Base-by-base conservation (phyloP, 2,797 vertebrate species). In the Mormyrus proboscirostris region DNA sequence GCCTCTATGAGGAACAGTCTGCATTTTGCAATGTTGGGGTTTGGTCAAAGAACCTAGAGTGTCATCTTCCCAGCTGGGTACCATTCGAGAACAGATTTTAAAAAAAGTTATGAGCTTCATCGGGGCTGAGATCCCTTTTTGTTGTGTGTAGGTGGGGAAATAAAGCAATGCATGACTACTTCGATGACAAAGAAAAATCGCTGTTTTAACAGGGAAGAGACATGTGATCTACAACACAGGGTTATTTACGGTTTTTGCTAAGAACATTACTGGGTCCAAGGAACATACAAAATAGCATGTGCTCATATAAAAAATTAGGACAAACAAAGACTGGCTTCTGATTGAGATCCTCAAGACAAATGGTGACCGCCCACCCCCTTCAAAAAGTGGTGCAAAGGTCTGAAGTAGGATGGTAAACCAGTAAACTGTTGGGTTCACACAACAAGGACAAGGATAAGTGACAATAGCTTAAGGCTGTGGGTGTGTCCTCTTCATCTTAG, bases 1-100 rank as follows among this genome's bases (percentile, higher is more conserved):
- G 86, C 88, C 86, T 89, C 90, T 89, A 85, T 89, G 90, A 90
- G 65, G 88, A 88, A 51, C 16, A 10, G 47, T 29, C 1, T 2
- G 3, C 82, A 4, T 51, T 76, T 85, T 25, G 49, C 41, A 87
- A 50, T 41, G 44, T 79, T 86, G 87, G 57, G 33, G 83, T 62
- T 79, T 29, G 25, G 62, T 25, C 25, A 29, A 65, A 65, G 62
- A 65, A 65, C 22, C 3, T 29, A 29, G 9, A 65, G 62, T 9
- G 29, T 65, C 62, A 4, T 65, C 62, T 65, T 29, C 25, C 62
- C 62, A 65, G 25, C 25, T 65, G 62, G n/a, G 25, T 76, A 41
- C 33, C 69, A 76, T 41, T 41, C 0, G 12, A 76, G 65, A 38
- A 73, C 29, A 33, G 65, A 38, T 62, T 62, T 62, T 0, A 3